A percentile compares a stretch with the other conserved stretches of the same genome.
Evolutionary conservation across 1,140 invertebrate species (phyloP).

Genomic region (Doryteuthis pealeii): DNA sequence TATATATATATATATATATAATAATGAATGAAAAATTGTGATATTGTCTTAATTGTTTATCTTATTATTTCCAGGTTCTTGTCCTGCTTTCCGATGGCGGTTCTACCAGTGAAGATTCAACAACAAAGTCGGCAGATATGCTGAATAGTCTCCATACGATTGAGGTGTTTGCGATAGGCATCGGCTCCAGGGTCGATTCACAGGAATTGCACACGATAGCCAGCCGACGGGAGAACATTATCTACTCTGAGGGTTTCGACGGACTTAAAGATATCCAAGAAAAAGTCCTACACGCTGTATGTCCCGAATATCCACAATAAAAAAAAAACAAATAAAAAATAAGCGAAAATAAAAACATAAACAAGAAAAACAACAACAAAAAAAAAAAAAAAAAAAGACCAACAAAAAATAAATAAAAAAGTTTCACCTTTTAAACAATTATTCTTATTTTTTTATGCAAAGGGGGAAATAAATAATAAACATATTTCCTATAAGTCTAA

Average conservation of each 20-base stretch:
- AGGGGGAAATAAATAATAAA: too few species aligned
- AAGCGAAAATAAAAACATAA: too few species aligned
- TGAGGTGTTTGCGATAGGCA: conserved; percentile 30
- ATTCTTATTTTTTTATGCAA: too few species aligned
- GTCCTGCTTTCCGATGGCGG: conserved; percentile 36
- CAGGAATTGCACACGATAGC: conserved; percentile 32
- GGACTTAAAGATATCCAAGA: conserved; percentile 26
- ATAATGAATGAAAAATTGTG: too few species aligned
- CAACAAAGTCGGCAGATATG: conserved; percentile 24
- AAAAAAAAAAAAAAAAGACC: too few species aligned
- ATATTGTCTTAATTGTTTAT: too few species aligned
- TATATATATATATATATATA: too few species aligned
- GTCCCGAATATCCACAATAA: conserved; percentile 23
- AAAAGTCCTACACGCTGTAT: conserved; percentile 25
- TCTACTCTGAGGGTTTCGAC: conserved; percentile 34
- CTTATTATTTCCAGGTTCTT: conserved; percentile 17
- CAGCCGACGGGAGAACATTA: conserved; percentile 21
- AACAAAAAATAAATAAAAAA: too few species aligned
- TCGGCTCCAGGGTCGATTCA: conserved; percentile 23
- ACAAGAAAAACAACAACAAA: too few species aligned
- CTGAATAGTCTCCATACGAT: conserved; percentile 13
- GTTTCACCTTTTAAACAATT: too few species aligned
- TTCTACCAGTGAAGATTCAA: conserved; percentile 23
- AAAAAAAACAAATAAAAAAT: too few species aligned
- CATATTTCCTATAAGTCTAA: too few species aligned